Evolutionary conservation across 37 sponge, comb jelly and placozoan species (phyloP).

Genomic region (Beroe ovata): DNA sequence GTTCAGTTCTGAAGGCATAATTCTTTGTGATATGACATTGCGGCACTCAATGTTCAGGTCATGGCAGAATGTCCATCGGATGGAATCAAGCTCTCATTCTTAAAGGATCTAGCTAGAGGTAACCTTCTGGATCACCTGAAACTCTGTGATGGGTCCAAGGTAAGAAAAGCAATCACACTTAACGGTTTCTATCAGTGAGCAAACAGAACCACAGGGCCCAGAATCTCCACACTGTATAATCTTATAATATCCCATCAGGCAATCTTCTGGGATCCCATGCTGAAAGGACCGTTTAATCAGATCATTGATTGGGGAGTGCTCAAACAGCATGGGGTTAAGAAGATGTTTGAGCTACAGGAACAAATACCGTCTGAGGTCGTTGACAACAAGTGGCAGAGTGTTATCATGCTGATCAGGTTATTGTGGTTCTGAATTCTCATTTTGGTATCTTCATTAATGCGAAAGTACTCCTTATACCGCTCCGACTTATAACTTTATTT

Average conservation of each 20-base stretch:
- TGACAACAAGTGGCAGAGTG: slow-evolving; percentile 63
- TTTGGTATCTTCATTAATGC: no score
- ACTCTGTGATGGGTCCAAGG: slow-evolving; percentile 59
- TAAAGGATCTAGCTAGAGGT: slow-evolving; percentile 14
- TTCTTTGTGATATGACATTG: neutral
- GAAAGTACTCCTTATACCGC: no score
- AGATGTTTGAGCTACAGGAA: slow-evolving; percentile 62
- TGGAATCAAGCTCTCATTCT: slow-evolving; percentile 39
- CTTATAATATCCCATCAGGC: slow-evolving; percentile 72
- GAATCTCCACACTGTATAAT: no score
- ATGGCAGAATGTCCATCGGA: slow-evolving; percentile 53
- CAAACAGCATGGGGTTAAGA: slow-evolving; percentile 46
- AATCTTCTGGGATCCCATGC: slow-evolving; percentile 76
- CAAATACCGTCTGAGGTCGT: slow-evolving; percentile 26
- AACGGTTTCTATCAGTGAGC: no score
- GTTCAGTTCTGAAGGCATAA: neutral
- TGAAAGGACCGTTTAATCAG: slow-evolving; percentile 73
- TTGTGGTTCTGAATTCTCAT: no score
- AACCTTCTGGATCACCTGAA: slow-evolving; percentile 44
- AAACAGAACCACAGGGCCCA: no score
- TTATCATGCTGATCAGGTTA: slow-evolving; percentile 47
- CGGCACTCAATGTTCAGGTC: neutral
- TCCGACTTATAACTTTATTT: no score
- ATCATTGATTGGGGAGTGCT: slow-evolving; percentile 79
- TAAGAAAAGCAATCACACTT: no score